Conservation (phyloP, 2,797 vertebrate species). For the Staurois parvus region DNA sequence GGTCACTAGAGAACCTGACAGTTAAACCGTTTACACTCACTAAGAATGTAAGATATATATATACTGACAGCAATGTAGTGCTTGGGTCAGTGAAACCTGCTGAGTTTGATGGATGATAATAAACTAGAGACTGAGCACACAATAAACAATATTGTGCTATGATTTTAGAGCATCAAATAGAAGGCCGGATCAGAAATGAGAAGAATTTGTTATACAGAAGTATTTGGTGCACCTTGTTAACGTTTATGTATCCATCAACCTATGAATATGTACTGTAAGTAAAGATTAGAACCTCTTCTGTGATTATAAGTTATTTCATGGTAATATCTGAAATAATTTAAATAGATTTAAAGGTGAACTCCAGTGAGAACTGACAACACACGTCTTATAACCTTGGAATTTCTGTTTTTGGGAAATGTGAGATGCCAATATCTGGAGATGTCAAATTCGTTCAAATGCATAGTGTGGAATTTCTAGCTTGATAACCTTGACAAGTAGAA, state of each 20-base stretch:
- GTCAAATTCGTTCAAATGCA: too few species aligned
- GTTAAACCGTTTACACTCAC: conserved; percentile 21
- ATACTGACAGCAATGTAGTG: background rate
- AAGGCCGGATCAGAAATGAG: background rate
- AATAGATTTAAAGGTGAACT: too few species aligned
- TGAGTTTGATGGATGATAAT: conserved; percentile 31
- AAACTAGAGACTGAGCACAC: conserved; percentile 15
- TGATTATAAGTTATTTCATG: too few species aligned
- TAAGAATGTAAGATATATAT: conserved; percentile 3
- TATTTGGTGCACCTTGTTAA: background rate
- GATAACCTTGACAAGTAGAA: too few species aligned
- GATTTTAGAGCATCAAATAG: conserved; percentile 13
- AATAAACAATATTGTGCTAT: conserved; percentile 5
- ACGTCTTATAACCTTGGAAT: too few species aligned
- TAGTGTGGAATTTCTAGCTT: too few species aligned
- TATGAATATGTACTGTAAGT: background rate
- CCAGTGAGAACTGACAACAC: too few species aligned
- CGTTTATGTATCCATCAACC: background rate
- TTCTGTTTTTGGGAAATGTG: too few species aligned
- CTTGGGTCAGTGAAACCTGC: conserved; percentile 11
- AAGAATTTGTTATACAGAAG: background rate
- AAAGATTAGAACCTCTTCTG: too few species aligned
- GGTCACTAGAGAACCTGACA: background rate
- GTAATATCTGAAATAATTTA: too few species aligned
- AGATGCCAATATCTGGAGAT: too few species aligned